These are phyloP conservation scores for Hypolimnas misippus DNA, from an alignment of 2,888 invertebrate genomes.

Conservation along the genomic window DNA sequence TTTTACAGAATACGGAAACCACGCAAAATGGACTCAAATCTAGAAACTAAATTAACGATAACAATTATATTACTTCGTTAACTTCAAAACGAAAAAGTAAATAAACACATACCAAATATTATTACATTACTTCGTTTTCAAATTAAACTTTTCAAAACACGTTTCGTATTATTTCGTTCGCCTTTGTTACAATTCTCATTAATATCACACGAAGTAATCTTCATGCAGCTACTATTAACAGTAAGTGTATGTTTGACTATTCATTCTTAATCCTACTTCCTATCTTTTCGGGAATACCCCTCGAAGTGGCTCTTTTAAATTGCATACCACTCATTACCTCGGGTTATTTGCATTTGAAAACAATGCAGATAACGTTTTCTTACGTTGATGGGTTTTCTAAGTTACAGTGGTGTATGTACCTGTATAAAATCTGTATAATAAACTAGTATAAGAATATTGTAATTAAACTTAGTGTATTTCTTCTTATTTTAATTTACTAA, in stretches of 20 bases:
- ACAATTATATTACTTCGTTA: too few species aligned
- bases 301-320: slow-evolving; percentile 66
- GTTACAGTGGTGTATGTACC: slow-evolving; percentile 10
- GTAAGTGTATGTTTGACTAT: slow-evolving; percentile 71
- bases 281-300: slow-evolving; percentile 74
- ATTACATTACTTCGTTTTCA: too few species aligned
- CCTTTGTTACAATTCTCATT: slow-evolving; percentile 41
- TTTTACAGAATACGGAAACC: too few species aligned
- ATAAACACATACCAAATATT: too few species aligned
- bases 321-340: slow-evolving; percentile 72
- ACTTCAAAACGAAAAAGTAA: too few species aligned
- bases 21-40: too few species aligned
- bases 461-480: too few species aligned
- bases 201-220: slow-evolving; percentile 51
- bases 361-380: slow-evolving; percentile 48
- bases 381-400: slow-evolving; percentile 44
- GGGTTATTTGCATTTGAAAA: slow-evolving; percentile 69
- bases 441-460: background rate
- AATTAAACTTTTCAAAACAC: too few species aligned
- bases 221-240: slow-evolving; percentile 13
- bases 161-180: background rate
- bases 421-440: background rate
- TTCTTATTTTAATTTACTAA: too few species aligned
- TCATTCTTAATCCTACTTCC: slow-evolving; percentile 69
- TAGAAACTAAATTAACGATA: too few species aligned